Evolutionary conservation across 2,888 invertebrate species (phyloP), one percentile per base, ranked within the genome.

Genomic region (Electrophaes corylata): DNA sequence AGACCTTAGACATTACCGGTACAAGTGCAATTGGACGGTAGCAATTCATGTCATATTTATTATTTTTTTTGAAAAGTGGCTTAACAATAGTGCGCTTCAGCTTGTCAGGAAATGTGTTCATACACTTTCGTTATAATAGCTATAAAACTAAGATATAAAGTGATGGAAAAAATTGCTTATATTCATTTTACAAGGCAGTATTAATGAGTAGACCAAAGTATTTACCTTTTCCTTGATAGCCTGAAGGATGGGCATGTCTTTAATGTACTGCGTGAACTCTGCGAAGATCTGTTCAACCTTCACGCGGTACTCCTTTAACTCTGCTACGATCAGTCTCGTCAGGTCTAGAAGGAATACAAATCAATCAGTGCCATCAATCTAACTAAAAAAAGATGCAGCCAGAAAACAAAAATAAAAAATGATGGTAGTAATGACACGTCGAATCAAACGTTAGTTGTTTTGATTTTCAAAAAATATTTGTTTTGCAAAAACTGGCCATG

Each of bases 301-400:
- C 0, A 67, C 62, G 19, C 92, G 84, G 59, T 91, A 71, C 65
- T 93, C 92, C 71, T 91, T 88, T 57, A 90, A 75, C 18, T 87
- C 85, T 0, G 77, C 80, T 0, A 91, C 86, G 1, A 87, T 41
- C 20, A 91, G 76, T 26, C 92, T 87, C 1, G 91, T 85, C 48
- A 93, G 37, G 64, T 93, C 93, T 75, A 72, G 12, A 55, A 46
- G 33, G 57, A n/a, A 37, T 39, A 53, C 35, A 40, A 16, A 31
- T 10, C 16, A 26, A 23, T 12, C 20, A 11, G 2, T 3, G 23
- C 1, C 1, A 10, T 10, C 16, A 19, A n/a, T 29, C 12, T 12
- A 33, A 12, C 12, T 33, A n/a, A 12, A 33, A 6, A 5, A 4
- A 29, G 8, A 29, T 29, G 2, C 26, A 10, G 10, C 2, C 10